Percentiles rank a stretch among this genome's conserved stretches.
These are phyloP conservation scores for Pristionchus exspectatus DNA, from an alignment of 2,888 invertebrate genomes.

Conservation along the genomic window DNA sequence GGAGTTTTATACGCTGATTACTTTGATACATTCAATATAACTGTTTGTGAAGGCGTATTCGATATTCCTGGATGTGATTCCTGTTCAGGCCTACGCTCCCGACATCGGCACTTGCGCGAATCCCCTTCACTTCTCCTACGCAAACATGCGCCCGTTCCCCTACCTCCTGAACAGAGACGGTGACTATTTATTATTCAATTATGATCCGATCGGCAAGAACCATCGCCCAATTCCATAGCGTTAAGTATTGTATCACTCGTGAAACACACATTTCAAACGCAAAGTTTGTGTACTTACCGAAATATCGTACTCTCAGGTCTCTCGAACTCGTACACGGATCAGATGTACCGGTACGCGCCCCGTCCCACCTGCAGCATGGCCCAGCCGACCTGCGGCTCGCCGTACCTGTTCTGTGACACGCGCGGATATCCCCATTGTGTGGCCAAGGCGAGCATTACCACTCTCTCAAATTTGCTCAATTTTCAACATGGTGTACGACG, in stretches of 20 bases:
- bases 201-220: not conserved
- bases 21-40: too few relatives aligned
- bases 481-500: not conserved
- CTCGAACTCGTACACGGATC: slow-evolving; percentile 78
- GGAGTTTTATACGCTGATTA: too few relatives aligned
- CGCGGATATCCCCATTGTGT: slow-evolving; percentile 77
- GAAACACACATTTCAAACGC: too few relatives aligned
- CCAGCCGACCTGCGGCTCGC: slow-evolving; percentile 75
- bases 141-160: slow-evolving; percentile 76
- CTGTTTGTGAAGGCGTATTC: too few relatives aligned
- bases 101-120: slow-evolving; percentile 76
- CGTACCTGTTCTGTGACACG: slow-evolving; percentile 77
- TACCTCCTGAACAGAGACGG: slow-evolving; percentile 75
- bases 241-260: too few relatives aligned
- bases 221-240: too few relatives aligned
- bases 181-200: slow-evolving; percentile 42
- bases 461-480: not conserved
- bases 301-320: slow-evolving; percentile 61
- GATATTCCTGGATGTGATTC: too few relatives aligned
- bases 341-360: slow-evolving; percentile 78
- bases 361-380: slow-evolving; percentile 73
- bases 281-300: too few relatives aligned
- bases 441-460: slow-evolving; percentile 65
- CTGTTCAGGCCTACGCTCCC: slow-evolving; percentile 71
- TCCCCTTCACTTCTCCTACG: slow-evolving; percentile 76